phyloP scores from a whole-genome alignment of 2,113 vertebrate genomes.

The Atlantisia rogersi region DNA sequence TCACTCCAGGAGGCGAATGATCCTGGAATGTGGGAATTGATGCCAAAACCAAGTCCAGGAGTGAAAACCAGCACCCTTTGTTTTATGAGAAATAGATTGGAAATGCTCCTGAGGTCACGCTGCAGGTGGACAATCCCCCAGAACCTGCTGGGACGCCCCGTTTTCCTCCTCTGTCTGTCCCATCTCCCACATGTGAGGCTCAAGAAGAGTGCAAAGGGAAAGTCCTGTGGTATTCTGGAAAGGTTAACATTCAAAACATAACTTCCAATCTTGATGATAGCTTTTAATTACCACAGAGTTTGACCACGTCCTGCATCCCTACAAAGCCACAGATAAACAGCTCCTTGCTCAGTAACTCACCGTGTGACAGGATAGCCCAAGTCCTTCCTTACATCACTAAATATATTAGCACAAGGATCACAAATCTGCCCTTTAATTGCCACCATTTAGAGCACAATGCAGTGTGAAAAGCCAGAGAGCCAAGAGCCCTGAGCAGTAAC shows the following conservation, averaged over 20 bases:
- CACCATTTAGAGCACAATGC: background rate
- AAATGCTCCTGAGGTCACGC: background rate
- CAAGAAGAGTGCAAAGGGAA: background rate
- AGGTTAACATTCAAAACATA: background rate
- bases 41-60: background rate
- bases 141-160: background rate
- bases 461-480: background rate
- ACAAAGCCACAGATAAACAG: background rate
- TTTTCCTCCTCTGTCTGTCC: background rate
- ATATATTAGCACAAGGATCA: rapidly evolving
- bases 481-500: background rate
- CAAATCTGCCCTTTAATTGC: background rate
- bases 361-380: rapidly evolving
- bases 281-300: background rate
- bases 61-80: background rate
- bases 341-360: background rate
- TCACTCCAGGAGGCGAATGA: background rate
- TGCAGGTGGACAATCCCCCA: background rate
- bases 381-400: background rate
- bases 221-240: background rate
- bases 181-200: background rate
- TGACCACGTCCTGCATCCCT: rapidly evolving
- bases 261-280: background rate
- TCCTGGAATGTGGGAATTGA: background rate
- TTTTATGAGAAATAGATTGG: background rate